phyloP scores from a whole-genome alignment of 2,113 vertebrate species.

The Dasypus novemcinctus region DNA sequence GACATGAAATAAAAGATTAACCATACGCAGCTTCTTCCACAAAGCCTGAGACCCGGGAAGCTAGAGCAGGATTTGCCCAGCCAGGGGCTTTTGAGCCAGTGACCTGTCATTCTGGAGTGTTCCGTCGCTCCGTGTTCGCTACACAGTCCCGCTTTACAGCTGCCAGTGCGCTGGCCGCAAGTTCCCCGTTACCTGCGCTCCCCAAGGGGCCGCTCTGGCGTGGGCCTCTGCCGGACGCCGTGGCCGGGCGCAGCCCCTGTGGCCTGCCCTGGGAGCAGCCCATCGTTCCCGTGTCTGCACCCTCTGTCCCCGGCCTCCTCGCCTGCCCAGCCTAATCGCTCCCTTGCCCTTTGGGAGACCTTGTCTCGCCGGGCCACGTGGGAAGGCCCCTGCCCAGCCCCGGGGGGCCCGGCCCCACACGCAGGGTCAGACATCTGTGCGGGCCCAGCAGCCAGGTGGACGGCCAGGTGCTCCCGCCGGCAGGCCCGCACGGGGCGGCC shows the following conservation, averaged over 20 bases:
- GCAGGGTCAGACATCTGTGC: not conserved
- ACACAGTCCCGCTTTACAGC: accelerated
- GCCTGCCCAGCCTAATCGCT: not conserved
- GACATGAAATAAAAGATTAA: not conserved
- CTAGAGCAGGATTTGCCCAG: not conserved
- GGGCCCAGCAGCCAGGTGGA: not conserved
- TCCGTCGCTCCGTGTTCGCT: not conserved
- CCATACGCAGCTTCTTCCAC: not conserved
- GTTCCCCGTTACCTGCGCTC: not conserved
- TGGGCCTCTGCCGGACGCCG: too few species aligned
- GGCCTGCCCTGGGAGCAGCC: too few species aligned
- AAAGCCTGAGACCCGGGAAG: not conserved
- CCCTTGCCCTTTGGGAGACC: not conserved
- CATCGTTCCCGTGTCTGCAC: accelerated
- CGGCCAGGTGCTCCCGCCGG: not conserved
- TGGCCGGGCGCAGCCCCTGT: too few species aligned
- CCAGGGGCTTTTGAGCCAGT: accelerated
- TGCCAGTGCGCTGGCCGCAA: accelerated
- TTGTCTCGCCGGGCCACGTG: not conserved
- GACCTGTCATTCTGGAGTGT: not conserved
- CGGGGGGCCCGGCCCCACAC: not conserved
- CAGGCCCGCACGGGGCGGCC: not conserved
- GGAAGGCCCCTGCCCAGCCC: not conserved
- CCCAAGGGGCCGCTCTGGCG: accelerated
- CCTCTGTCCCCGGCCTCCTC: not conserved